Base-by-base conservation (phyloP, 1,140 invertebrate genomes). In the Drosophila punjabiensis region DNA sequence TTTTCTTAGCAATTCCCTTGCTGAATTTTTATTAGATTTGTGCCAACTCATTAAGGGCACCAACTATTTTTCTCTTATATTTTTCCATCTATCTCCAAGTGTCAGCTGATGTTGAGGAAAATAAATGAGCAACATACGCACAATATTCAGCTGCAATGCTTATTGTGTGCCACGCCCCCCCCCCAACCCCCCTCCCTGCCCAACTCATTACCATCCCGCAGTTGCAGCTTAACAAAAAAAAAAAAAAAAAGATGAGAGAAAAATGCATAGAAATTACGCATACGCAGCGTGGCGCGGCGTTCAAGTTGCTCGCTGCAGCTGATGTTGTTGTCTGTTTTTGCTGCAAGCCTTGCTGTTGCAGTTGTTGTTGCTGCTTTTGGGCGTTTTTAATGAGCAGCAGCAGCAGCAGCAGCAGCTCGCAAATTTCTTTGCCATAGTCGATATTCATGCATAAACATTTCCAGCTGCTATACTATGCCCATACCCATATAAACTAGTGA, bases 81-180 rank as follows among this genome's bases (percentile, higher is more conserved):
- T 59, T 48, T 63, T 66, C 14, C 53, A 63, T 33, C 28, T 48
- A 47, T 47, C 56, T 78, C 47, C 53, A 16, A 16, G 60, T 52
- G 47, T 48, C 52, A 69, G 45, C 64, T 66, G 47, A 60, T 65
- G 64, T 32, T 69, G 61, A 30, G 66, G 55, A 32, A 80, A 88
- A 81, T 85, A 88, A 88, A 88, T 84, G 85, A 88, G 82, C 85
- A 88, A 41, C 82, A 86, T 75, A 87, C 84, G 85, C 84, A 89
- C 67, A 61, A 77, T 77, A 81, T 68, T 62, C 78, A 65, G 63
- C 24, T 75, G 63, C 63, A 61, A 68, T 67, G 41, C 59, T 68
- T 59, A 76, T 69, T 70, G 61, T 67, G 60, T 53, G 48, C 41
- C 53, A 45, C 50, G 32, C 24, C 52, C 20, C 20, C 10, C n/a